Base-by-base conservation (phyloP, 2,888 invertebrate species). In the Mongoloraphidia duomilia region DNA sequence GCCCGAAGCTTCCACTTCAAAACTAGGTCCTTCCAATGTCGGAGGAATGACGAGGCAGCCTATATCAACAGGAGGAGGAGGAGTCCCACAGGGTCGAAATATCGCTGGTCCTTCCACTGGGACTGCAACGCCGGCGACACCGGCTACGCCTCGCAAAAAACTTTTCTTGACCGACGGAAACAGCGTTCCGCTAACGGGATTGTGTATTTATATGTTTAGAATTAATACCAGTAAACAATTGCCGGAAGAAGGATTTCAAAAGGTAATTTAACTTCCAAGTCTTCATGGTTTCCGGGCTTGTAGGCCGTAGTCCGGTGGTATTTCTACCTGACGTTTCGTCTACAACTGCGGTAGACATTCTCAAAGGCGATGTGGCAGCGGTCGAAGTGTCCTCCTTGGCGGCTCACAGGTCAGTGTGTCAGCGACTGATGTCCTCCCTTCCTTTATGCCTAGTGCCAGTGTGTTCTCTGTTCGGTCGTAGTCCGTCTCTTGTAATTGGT, bases 161-260 rank as follows among this genome's bases (percentile, higher is more conserved):
- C 68, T 91, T 33, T 88, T 90, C 59, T 68, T 90, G 5, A 90
- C 90, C 0, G 89, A 90, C 58, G 90, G 89, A 0, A 86, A 87
- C 80, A 81, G 83, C 55, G 79, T 81, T 40, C 77, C 83, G 12
- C 80, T 91, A 49, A 85, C 83, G 1, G 90, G 90, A 35, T 76
- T 86, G 49, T 88, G 88, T 59, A 81, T 90, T 56, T 90, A 87
- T 60, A 89, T 90, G 74, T 85, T 88, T 63, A 76, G 91, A 55
- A 82, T 89, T 43, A 88, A 82, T 62, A 84, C 82, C 39, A 78
- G 81, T 54, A 90, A 90, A 60, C 88, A 89, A 63, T 66, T 92
- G 55, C 90, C 90, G 0, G 91, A 91, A 64, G 91, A 92, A 69
- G 90, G 90, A n/a, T 91, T 91, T 60, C 90, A 90, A 64, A 90